Percentiles rank a stretch among this genome's conserved stretches.
Conservation (phyloP, 2,888 invertebrate genomes). For the Phrixothrix hirtus region DNA sequence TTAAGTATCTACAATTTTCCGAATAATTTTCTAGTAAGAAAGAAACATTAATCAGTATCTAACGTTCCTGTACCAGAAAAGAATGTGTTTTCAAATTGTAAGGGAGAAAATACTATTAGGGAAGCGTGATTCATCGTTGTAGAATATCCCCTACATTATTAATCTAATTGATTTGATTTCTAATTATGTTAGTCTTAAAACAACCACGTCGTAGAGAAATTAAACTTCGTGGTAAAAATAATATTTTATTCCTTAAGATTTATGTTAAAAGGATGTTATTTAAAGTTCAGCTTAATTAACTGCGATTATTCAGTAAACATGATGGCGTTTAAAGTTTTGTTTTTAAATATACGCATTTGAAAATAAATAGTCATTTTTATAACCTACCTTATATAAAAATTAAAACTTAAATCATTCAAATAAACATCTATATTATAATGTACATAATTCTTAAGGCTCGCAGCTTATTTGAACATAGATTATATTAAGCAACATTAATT, state of each 20-base stretch:
- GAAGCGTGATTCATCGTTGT: neutral
- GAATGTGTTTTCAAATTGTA: neutral
- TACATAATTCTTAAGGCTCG: neutral
- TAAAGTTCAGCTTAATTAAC: no score
- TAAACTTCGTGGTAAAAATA: no score
- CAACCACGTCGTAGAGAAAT: neutral
- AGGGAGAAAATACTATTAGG: neutral
- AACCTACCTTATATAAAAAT: neutral
- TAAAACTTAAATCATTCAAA: neutral
- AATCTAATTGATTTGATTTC: neutral
- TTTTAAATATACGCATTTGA: neutral
- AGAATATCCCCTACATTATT: neutral
- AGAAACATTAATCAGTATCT: no score
- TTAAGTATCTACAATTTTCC: no score
- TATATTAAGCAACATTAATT: constrained; percentile 12
- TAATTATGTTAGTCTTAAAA: neutral
- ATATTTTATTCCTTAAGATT: no score
- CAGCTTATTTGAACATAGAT: neutral
- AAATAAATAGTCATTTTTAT: neutral
- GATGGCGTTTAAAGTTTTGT: neutral
- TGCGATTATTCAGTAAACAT: neutral
- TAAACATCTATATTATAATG: neutral
- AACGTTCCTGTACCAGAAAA: no score
- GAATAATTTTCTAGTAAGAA: no score
- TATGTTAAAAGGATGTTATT: no score